Percentiles rank a stretch among this genome's conserved stretches.
These are phyloP conservation scores for Phaetusa simplex DNA, from an alignment of 2,113 vertebrate species.

Conservation along the genomic window DNA sequence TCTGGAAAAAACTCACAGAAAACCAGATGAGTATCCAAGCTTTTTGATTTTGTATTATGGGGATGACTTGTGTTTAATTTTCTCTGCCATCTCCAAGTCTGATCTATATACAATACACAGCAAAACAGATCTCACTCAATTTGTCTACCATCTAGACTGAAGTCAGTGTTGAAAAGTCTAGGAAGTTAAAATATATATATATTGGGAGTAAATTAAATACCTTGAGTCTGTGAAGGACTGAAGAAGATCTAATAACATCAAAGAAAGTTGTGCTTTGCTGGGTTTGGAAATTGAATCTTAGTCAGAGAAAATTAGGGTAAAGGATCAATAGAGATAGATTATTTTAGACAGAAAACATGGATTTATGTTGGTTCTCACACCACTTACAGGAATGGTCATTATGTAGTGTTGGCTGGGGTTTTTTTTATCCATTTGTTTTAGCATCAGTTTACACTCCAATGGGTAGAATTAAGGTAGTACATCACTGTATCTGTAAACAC, in stretches of 20 bases:
- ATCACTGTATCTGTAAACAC: background rate
- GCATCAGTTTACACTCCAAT: background rate
- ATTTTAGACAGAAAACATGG: slow-evolving; percentile 51
- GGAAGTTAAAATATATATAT: background rate
- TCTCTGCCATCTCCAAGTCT: background rate
- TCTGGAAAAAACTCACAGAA: background rate
- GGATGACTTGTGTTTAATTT: background rate
- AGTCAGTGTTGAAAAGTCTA: background rate
- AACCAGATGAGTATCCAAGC: background rate
- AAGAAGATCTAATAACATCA: slow-evolving; percentile 28
- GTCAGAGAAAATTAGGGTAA: slow-evolving; percentile 61
- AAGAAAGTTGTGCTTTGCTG: slow-evolving; percentile 53
- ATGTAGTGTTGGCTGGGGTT: background rate
- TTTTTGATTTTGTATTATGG: background rate
- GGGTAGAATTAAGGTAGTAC: background rate
- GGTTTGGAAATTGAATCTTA: slow-evolving; percentile 59
- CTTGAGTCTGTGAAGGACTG: slow-evolving; percentile 5
- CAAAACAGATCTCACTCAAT: background rate
- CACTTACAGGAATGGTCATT: slow-evolving; percentile 40
- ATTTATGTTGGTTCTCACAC: slow-evolving; percentile 33
- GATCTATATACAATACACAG: background rate
- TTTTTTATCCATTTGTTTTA: background rate
- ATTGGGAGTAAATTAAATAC: background rate
- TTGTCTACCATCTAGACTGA: background rate
- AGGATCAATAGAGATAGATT: slow-evolving; percentile 65